These are phyloP conservation scores for Sinopyrophorus schimmeli DNA, from an alignment of 2,888 invertebrate species.

Conservation along the genomic window DNA sequence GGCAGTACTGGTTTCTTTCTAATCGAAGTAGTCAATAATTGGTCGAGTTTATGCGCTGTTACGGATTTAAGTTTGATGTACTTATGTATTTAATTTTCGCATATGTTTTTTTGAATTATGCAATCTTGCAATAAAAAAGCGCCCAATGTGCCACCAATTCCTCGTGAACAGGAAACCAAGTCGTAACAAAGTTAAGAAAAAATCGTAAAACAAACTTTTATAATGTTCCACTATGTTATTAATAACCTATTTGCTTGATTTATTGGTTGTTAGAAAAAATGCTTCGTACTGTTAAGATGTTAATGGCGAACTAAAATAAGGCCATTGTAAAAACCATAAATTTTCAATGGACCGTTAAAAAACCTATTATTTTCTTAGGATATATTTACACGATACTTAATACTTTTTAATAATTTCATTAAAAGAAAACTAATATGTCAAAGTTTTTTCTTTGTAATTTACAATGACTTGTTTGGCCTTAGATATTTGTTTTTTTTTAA, in stretches of 20 bases:
- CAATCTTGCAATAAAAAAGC: slow-evolving; percentile 6
- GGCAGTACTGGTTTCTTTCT: slow-evolving; percentile 1
- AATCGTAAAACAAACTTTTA: slow-evolving; percentile 12
- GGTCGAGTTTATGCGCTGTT: too few species aligned
- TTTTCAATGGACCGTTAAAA: slow-evolving; percentile 4
- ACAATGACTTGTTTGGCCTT: too few species aligned
- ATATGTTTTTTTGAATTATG: too few species aligned
- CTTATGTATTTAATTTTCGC: too few species aligned
- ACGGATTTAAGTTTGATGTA: neutral
- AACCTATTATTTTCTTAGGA: neutral
- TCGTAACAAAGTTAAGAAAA: slow-evolving; percentile 18
- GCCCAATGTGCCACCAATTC: too few species aligned
- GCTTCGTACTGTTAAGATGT: slow-evolving; percentile 16
- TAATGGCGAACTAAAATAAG: slow-evolving; percentile 12
- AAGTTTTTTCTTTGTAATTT: too few species aligned
- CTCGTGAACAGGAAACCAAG: too few species aligned
- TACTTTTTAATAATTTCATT: too few species aligned
- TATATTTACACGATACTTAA: slow-evolving; percentile 1
- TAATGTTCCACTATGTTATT: slow-evolving; percentile 13
- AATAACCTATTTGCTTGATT: slow-evolving; percentile 23
- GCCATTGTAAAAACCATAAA: slow-evolving; percentile 9
- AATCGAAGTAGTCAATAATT: too few species aligned
- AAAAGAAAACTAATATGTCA: too few species aligned
- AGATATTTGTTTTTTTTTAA: too few species aligned
- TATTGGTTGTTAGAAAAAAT: slow-evolving; percentile 18